Base-by-base conservation (phyloP, 2,888 invertebrate species). In the Cerastoderma edule region DNA sequence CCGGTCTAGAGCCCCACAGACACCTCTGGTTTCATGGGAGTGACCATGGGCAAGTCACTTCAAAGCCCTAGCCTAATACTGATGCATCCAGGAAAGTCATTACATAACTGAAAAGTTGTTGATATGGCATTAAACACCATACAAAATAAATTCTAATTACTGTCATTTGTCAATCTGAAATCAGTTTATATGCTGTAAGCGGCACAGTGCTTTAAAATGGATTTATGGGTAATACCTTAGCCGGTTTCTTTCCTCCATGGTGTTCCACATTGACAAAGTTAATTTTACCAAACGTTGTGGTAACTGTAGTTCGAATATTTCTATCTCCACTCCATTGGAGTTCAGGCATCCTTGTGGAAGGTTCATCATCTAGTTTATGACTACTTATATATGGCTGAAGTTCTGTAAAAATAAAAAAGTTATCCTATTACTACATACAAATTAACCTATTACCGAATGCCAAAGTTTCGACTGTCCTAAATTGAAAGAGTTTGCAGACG, bases 171-270 rank as follows among this genome's bases (percentile, higher is more conserved):
- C n/a, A n/a, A 44, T 44, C 44, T 44, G 13, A 19, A 44, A 44
- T 13, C 10, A 44, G 19, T 19, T 44, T 19, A 44, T 13, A 44
- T 44, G 19, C 44, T 56, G 56, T 56, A 28, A 28, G 19, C 28
- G 56, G 27, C 19, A 4, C 24, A 16, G 28, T 28, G 28, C 19
- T 44, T 44, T 44, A 44, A 10, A 44, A 19, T 44, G 19, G 19
- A 46, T 30, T n/a, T n/a, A n/a, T n/a, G n/a, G n/a, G n/a, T n/a
- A n/a, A n/a, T 75, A 89, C 89, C 88, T 88, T 88, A 33, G 89
- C 87, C 19, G 88, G 88, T 73, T 88, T 89, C 64, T 78, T 86
- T 54, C 88, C 89, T 13, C 88, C 88, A 64, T 82, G 74, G 33
- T 85, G 83, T 65, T 89, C 89, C n/a, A 88, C 83, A 74, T 88